Percentiles rank a stretch among this genome's conserved stretches.
Evolutionary conservation across 1,140 invertebrate species (phyloP).

Genomic region (Gonioctena quinquepunctata): DNA sequence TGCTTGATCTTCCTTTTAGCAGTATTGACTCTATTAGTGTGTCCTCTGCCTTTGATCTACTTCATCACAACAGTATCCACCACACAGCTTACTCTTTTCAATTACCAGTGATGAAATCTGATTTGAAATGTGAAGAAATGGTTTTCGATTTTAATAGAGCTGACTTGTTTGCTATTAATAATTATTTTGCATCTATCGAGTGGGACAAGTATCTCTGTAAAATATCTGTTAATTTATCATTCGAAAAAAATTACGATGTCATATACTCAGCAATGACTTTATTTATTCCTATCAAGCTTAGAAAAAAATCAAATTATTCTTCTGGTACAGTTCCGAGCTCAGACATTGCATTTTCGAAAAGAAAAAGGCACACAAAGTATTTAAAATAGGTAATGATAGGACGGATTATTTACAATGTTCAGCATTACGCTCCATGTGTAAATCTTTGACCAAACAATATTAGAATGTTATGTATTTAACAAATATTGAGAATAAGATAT

Average conservation of each 20-base stretch:
- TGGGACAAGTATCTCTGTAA: background rate
- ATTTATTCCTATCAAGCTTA: background rate
- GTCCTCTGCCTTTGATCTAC: background rate
- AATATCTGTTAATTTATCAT: background rate
- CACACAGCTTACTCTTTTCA: too few relatives aligned
- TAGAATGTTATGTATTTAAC: background rate
- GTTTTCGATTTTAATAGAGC: background rate
- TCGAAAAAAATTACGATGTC: background rate
- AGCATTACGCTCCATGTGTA: background rate
- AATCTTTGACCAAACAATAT: background rate
- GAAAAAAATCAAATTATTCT: background rate
- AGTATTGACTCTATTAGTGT: background rate
- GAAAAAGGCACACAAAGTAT: background rate
- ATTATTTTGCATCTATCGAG: background rate
- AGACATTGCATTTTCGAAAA: background rate
- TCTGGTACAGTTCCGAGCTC: background rate
- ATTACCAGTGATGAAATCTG: too few relatives aligned
- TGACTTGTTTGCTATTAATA: background rate
- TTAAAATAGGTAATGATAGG: background rate
- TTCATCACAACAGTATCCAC: background rate
- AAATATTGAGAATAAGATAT: background rate
- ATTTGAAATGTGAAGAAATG: background rate
- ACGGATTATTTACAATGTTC: background rate
- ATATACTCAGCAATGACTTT: background rate
- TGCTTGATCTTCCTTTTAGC: background rate